These are phyloP conservation scores for Notarius lentiginosus DNA, from an alignment of 2,113 vertebrate genomes.

Conservation along the genomic window DNA sequence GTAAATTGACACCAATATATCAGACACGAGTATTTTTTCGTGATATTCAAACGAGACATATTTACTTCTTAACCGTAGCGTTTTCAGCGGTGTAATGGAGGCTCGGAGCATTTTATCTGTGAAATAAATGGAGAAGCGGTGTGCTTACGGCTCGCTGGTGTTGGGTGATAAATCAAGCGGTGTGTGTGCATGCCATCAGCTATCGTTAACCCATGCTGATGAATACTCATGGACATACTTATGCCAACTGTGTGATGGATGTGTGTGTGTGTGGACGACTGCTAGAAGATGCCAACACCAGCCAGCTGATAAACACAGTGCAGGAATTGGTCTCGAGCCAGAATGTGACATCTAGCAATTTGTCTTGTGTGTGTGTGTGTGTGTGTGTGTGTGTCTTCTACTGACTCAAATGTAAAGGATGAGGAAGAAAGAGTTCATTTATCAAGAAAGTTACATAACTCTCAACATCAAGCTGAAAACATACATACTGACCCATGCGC, in stretches of 20 bases:
- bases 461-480: not conserved
- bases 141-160: slow-evolving; percentile 59
- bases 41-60: not conserved
- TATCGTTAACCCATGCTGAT: slow-evolving; percentile 66
- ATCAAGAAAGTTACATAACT: slow-evolving; percentile 7
- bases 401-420: not conserved
- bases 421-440: not conserved
- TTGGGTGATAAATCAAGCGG: slow-evolving; percentile 64
- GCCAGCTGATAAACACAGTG: slow-evolving; percentile 20
- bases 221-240: slow-evolving; percentile 69
- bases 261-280: slow-evolving; percentile 27
- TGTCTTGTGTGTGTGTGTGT: slow-evolving; percentile 22
- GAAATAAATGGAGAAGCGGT: not conserved
- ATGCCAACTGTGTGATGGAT: slow-evolving; percentile 59
- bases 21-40: not conserved
- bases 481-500: not conserved
- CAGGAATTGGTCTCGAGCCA: not conserved
- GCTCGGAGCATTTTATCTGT: not conserved
- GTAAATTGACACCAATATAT: not conserved
- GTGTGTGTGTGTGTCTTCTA: not conserved
- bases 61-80: not conserved
- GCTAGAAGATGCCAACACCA: not conserved
- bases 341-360: slow-evolving; percentile 14
- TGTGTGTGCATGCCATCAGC: slow-evolving; percentile 57
- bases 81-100: not conserved